A percentile compares a stretch with the other conserved stretches of the same genome.
phyloP scores from a whole-genome alignment of 2,797 vertebrate genomes.

The Remorina albescens region DNA sequence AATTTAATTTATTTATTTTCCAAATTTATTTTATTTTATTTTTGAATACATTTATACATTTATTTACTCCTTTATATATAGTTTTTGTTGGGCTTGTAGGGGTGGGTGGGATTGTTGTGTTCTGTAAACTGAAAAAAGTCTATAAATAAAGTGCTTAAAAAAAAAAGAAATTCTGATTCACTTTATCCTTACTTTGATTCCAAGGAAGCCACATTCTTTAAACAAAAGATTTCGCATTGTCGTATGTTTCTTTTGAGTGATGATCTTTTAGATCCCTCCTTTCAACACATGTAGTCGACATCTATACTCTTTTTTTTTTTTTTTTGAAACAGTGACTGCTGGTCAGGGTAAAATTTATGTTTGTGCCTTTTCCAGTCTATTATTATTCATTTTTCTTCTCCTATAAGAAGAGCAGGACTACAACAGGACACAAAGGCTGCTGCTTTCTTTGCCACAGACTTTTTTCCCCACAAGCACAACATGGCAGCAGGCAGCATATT shows the following conservation, averaged over 20 bases:
- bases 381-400: neutral
- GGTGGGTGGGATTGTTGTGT: too few species aligned
- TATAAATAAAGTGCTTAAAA: too few species aligned
- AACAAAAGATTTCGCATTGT: too few species aligned
- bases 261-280: constrained; percentile 5
- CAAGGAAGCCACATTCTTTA: neutral
- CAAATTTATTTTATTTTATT: too few species aligned
- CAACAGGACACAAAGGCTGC: neutral
- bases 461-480: constrained; percentile 5
- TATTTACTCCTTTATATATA: too few species aligned
- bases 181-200: neutral
- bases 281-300: constrained; percentile 21
- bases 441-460: neutral
- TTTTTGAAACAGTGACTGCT: constrained; percentile 39
- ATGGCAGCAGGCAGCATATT: constrained; percentile 14
- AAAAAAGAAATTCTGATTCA: neutral
- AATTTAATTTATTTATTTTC: too few species aligned
- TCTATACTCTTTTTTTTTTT: constrained; percentile 44
- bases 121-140: too few species aligned
- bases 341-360: neutral
- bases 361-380: neutral
- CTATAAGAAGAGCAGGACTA: constrained; percentile 14
- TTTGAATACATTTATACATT: too few species aligned
- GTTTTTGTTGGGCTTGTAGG: too few species aligned
- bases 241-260: constrained; percentile 5